Conservation (phyloP, 2,888 invertebrate species). For the Spodoptera exigua region DNA sequence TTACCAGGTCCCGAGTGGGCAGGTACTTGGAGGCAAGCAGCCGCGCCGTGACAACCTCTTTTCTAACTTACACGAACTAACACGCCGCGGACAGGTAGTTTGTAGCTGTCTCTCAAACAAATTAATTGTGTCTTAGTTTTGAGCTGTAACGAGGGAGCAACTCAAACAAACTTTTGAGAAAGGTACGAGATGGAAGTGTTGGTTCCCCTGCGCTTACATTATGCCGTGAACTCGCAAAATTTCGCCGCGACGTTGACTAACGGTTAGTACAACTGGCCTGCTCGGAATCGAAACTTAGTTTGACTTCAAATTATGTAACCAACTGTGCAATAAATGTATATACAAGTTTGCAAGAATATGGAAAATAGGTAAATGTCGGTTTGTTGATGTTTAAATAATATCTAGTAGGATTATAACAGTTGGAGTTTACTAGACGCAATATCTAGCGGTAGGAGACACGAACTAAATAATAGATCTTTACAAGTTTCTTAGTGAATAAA, state of each 20-base stretch:
- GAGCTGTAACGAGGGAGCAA: constrained; percentile 80
- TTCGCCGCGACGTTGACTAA: constrained; percentile 70
- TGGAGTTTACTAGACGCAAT: too few relatives aligned
- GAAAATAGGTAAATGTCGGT: too few relatives aligned
- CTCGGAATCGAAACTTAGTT: constrained; percentile 63
- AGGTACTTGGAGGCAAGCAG: constrained; percentile 68
- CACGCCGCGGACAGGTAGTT: constrained; percentile 83
- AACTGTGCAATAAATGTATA: constrained; percentile 25
- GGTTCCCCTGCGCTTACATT: constrained; percentile 65
- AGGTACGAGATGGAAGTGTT: constrained; percentile 75
- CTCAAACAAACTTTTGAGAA: constrained; percentile 82
- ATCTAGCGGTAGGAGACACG: too few relatives aligned
- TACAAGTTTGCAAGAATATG: too few relatives aligned
- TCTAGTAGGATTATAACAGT: too few relatives aligned
- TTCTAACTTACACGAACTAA: constrained; percentile 78
- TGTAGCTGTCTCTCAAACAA: constrained; percentile 87
- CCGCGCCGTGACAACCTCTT: constrained; percentile 79
- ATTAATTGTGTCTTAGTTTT: constrained; percentile 87
- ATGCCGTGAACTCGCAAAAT: constrained; percentile 73
- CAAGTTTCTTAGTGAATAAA: too few relatives aligned
- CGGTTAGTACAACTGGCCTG: constrained; percentile 62
- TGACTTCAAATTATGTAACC: constrained; percentile 34
- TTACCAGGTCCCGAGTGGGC: constrained; percentile 79
- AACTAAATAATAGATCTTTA: too few relatives aligned
- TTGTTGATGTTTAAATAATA: too few relatives aligned